phyloP scores from a whole-genome alignment of 2,888 invertebrate genomes.

The Drosophila parthenogenetica region DNA sequence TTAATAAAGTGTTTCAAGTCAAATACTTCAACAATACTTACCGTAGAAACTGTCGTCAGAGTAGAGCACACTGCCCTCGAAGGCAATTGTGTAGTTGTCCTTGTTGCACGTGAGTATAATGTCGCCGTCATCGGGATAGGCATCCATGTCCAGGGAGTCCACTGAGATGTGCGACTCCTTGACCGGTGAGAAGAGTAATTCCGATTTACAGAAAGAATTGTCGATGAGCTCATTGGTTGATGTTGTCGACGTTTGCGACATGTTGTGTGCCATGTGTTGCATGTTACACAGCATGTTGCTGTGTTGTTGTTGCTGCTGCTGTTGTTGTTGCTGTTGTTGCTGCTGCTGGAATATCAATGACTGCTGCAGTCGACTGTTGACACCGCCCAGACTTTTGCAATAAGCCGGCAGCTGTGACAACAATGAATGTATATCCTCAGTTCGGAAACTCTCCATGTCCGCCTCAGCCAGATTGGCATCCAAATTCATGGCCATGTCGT shows the following conservation, averaged over 20 bases:
- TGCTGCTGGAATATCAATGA: slow-evolving; percentile 74
- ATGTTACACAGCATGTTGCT: slow-evolving; percentile 58
- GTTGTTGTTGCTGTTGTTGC: slow-evolving; percentile 64
- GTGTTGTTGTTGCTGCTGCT: slow-evolving; percentile 51
- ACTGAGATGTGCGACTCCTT: slow-evolving; percentile 93
- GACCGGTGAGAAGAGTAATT: slow-evolving; percentile 95
- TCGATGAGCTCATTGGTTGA: slow-evolving; percentile 89
- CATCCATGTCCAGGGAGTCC: slow-evolving; percentile 95
- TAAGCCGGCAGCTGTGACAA: slow-evolving; percentile 91
- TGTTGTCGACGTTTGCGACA: slow-evolving; percentile 82
- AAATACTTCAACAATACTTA: slow-evolving; percentile 51
- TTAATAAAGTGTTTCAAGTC: neutral
- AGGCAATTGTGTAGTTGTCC: slow-evolving; percentile 97
- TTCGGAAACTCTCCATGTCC: slow-evolving; percentile 97
- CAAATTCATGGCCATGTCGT: slow-evolving; percentile 94
- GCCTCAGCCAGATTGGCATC: slow-evolving; percentile 97
- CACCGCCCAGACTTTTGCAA: slow-evolving; percentile 87
- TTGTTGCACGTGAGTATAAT: slow-evolving; percentile 96
- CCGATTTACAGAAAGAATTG: slow-evolving; percentile 96
- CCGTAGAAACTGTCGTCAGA: slow-evolving; percentile 93
- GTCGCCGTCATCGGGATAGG: slow-evolving; percentile 90
- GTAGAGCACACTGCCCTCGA: slow-evolving; percentile 95
- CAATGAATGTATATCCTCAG: slow-evolving; percentile 95
- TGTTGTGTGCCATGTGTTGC: slow-evolving; percentile 63
- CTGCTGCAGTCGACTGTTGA: slow-evolving; percentile 78